Conservation (phyloP, 2,113 vertebrate species). For the Colius striatus region DNA sequence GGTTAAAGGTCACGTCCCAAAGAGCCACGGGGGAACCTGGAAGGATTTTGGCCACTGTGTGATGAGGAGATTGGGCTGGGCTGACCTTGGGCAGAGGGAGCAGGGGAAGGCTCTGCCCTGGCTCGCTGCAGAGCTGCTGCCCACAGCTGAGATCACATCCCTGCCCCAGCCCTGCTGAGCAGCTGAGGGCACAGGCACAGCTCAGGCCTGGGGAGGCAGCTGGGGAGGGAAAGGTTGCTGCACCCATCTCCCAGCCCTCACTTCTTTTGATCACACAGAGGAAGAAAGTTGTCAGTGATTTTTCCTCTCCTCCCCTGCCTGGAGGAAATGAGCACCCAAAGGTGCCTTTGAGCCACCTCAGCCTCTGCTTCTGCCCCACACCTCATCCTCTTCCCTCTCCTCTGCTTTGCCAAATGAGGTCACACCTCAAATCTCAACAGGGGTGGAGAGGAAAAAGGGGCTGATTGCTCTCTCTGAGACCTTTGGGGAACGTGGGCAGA, state of each 20-base stretch:
- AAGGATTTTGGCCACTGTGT: not conserved
- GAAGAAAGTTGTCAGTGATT: slow-evolving; percentile 19
- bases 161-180: not conserved
- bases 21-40: not conserved
- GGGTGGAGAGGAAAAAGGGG: not conserved
- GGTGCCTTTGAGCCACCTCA: slow-evolving; percentile 23
- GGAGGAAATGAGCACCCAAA: slow-evolving; percentile 28
- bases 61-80: not conserved
- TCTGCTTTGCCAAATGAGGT: not conserved
- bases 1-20: not conserved
- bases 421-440: not conserved
- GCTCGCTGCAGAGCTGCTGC: not conserved
- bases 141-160: not conserved
- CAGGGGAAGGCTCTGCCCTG: not conserved
- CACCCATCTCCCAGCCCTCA: not conserved
- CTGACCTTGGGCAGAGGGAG: not conserved
- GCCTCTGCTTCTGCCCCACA: not conserved
- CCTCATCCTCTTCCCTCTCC: not conserved
- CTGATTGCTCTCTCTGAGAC: not conserved
- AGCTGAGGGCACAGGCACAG: not conserved
- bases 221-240: not conserved
- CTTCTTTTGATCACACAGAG: not conserved
- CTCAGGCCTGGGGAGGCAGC: not conserved
- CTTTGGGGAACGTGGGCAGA: not conserved
- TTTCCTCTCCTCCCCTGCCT: not conserved